Conservation (phyloP, 2,113 vertebrate species). For the Setophaga coronata region DNA sequence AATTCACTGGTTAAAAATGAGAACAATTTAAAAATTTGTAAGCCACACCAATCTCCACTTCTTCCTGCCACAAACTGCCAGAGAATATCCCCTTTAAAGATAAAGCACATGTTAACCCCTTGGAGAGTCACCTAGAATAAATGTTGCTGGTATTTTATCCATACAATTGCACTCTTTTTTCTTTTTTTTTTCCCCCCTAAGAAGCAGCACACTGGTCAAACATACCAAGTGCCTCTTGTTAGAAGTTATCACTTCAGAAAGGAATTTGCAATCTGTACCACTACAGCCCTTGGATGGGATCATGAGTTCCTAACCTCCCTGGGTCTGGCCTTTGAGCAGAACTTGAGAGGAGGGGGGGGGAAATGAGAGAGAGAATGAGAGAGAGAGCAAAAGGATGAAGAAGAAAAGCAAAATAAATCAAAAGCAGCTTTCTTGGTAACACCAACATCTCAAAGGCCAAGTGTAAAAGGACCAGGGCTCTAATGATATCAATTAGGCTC, state of each 20-base stretch:
- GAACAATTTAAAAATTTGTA: not conserved
- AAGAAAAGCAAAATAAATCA: constrained; percentile 82
- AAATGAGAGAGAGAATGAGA: not conserved
- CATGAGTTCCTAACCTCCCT: constrained; percentile 56
- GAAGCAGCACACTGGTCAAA: constrained; percentile 4
- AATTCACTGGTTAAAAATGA: not conserved
- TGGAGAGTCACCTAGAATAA: constrained; percentile 17
- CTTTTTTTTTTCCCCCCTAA: not conserved
- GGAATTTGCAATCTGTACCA: constrained; percentile 58
- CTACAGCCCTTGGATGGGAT: constrained; percentile 36
- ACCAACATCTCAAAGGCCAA: constrained; percentile 78
- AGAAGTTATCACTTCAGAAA: constrained; percentile 66
- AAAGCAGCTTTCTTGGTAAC: constrained; percentile 80
- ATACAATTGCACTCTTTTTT: not conserved
- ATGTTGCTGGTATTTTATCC: constrained; percentile 8
- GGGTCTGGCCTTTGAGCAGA: constrained; percentile 69
- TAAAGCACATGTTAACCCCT: constrained; percentile 3
- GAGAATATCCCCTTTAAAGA: constrained; percentile 5
- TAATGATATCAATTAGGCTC: constrained; percentile 84
- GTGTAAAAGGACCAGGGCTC: constrained; percentile 74
- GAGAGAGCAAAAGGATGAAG: constrained; percentile 68
- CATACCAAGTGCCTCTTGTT: constrained; percentile 50
- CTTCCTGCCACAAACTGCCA: not conserved
- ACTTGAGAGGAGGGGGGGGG: constrained; percentile 28
- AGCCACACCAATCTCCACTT: not conserved